Conservation (phyloP, 2,797 vertebrate species). For the Sebastes melanostomus region DNA sequence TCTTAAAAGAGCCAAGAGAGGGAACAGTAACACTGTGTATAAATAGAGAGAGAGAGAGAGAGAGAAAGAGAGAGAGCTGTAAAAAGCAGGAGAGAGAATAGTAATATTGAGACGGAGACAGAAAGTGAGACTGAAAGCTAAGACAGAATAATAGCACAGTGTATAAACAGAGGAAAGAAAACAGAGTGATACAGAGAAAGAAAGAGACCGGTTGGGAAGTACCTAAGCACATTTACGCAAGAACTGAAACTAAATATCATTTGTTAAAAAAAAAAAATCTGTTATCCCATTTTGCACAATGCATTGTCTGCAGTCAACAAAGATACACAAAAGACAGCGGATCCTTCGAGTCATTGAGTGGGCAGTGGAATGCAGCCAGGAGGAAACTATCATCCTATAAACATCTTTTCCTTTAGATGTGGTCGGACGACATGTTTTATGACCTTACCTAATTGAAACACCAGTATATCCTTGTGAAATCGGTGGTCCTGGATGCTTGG, state of each 20-base stretch:
- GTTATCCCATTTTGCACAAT: too few relatives aligned
- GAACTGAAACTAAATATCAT: not conserved
- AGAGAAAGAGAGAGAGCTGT: constrained; percentile 19
- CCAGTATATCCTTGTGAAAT: not conserved
- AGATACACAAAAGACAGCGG: not conserved
- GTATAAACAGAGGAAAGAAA: constrained; percentile 16
- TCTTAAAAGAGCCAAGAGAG: constrained; percentile 67
- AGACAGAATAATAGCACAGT: constrained; percentile 33
- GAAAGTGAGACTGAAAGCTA: constrained; percentile 37
- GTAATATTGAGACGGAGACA: constrained; percentile 28
- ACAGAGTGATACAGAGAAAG: not conserved
- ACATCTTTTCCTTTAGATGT: not conserved
- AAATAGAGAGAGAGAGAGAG: constrained; percentile 50
- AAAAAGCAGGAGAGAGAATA: not conserved
- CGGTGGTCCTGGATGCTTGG: not conserved
- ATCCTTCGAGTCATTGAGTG: not conserved
- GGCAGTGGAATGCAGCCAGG: not conserved
- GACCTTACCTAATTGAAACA: not conserved
- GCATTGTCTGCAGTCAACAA: not conserved
- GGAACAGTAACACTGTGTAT: constrained; percentile 73
- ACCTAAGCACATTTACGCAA: not conserved
- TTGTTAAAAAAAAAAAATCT: too few relatives aligned
- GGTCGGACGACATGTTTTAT: not conserved
- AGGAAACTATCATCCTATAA: not conserved
- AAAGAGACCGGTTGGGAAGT: not conserved